phyloP scores from a whole-genome alignment of 2,888 invertebrate species.

The Exephanes ischioxanthus region DNA sequence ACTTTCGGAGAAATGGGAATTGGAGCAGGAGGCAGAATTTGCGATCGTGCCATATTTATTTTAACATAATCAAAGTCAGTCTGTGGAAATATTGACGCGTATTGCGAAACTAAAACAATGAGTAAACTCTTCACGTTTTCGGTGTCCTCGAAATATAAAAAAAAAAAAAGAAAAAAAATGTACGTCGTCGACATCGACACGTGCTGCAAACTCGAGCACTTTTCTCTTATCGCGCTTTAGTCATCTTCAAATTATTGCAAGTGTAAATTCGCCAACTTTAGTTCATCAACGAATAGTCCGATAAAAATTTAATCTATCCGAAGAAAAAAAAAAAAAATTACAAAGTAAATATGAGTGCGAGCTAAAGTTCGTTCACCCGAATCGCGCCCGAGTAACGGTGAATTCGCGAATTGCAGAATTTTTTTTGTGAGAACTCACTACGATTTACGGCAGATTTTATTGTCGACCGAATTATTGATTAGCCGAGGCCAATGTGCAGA shows the following conservation, averaged over 20 bases:
- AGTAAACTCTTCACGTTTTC: not conserved
- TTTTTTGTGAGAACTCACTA: not conserved
- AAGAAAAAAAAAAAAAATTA: not conserved
- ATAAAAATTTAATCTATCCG: not conserved
- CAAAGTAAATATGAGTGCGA: not conserved
- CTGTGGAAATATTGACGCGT: not conserved
- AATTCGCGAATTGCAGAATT: not conserved
- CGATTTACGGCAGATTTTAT: not conserved
- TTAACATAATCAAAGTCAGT: not conserved
- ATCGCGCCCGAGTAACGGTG: not conserved
- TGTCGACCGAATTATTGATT: not conserved
- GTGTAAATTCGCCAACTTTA: not conserved
- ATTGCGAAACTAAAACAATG: not conserved
- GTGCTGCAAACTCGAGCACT: not conserved
- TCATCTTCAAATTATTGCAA: not conserved
- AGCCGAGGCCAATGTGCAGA: not conserved
- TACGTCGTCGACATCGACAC: not conserved
- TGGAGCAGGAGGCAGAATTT: not conserved
- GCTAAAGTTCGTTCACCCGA: not conserved
- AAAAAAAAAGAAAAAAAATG: not conserved
- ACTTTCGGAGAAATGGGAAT: not conserved
- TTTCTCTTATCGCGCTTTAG: not conserved
- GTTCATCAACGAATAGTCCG: not conserved
- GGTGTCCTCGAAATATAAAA: not conserved
- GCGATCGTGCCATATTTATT: not conserved